A percentile compares a stretch with the other conserved stretches of the same genome.
Evolutionary conservation across 2,113 vertebrate genomes (phyloP).

Genomic region (Leuciscus idus): DNA sequence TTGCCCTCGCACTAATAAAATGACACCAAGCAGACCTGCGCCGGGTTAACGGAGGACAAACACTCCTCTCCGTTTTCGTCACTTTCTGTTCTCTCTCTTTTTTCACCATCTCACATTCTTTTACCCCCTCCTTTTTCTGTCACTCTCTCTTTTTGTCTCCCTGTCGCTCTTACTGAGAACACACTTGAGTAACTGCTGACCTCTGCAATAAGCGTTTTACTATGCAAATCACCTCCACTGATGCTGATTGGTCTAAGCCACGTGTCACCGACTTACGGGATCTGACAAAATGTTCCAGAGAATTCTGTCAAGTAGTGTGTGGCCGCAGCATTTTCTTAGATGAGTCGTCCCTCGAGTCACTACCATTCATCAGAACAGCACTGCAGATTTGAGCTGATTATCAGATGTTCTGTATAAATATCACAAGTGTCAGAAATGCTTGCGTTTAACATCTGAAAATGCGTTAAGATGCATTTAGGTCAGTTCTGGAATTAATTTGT

Average conservation of each 20-base stretch:
- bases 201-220: conserved; percentile 41
- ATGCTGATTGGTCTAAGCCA: conserved; percentile 30
- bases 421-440: conserved; percentile 51
- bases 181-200: conserved; percentile 46
- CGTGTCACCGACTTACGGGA: conserved; percentile 31
- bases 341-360: conserved; percentile 42
- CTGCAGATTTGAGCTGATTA: conserved; percentile 47
- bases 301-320: conserved; percentile 48
- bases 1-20: neutral
- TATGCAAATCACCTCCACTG: conserved; percentile 39
- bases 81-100: conserved; percentile 25
- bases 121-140: neutral
- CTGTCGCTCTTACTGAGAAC: conserved; percentile 30
- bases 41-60: neutral
- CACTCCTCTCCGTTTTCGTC: neutral
- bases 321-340: conserved; percentile 41
- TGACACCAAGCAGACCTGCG: conserved; percentile 5
- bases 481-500: conserved; percentile 73
- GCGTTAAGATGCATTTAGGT: conserved; percentile 67
- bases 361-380: conserved; percentile 9
- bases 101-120: conserved; percentile 52
- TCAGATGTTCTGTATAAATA: conserved; percentile 32
- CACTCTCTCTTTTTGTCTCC: conserved; percentile 6
- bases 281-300: conserved; percentile 34
- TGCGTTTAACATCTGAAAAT: conserved; percentile 41